These are phyloP conservation scores for Oxyruncus cristatus DNA, from an alignment of 2,113 vertebrate genomes.

Conservation along the genomic window DNA sequence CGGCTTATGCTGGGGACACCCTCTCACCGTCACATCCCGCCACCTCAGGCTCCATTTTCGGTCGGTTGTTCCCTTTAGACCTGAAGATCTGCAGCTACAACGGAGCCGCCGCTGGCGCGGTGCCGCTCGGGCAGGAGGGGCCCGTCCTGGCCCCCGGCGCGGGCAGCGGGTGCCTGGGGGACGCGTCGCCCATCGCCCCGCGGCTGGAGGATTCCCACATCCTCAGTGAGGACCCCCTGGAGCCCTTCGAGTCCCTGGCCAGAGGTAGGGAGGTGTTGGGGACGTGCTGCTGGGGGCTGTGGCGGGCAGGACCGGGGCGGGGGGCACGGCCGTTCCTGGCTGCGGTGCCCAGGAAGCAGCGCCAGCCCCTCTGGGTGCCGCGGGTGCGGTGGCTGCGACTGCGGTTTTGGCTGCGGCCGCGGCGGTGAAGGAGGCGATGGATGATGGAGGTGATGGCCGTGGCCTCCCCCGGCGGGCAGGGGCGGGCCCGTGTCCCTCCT, in stretches of 20 bases:
- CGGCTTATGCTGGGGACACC: rapidly evolving
- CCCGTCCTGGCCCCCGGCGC: slow-evolving; percentile 59
- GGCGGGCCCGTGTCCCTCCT: neutral
- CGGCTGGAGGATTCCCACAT: slow-evolving; percentile 70
- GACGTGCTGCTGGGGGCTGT: rapidly evolving
- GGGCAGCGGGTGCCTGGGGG: slow-evolving; percentile 66
- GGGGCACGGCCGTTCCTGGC: neutral
- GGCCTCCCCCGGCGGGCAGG: neutral
- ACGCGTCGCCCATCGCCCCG: slow-evolving; percentile 62
- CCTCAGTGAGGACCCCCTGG: slow-evolving; percentile 69
- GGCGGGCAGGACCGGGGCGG: too few species aligned
- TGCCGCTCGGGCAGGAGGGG: slow-evolving; percentile 65
- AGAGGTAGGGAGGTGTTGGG: slow-evolving; percentile 27
- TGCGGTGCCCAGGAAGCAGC: neutral
- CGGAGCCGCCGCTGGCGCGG: slow-evolving; percentile 20
- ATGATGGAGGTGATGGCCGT: neutral
- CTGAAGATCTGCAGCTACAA: slow-evolving; percentile 72
- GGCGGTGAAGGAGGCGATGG: neutral
- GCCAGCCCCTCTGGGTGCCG: neutral
- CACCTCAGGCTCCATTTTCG: rapidly evolving
- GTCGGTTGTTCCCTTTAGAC: neutral
- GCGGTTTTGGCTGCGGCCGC: too few species aligned
- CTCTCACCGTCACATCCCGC: rapidly evolving
- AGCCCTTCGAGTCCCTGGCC: slow-evolving; percentile 75
- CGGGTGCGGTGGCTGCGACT: neutral